phyloP scores from a whole-genome alignment of 2,113 vertebrate species.

The Porphyrio hochstetteri region DNA sequence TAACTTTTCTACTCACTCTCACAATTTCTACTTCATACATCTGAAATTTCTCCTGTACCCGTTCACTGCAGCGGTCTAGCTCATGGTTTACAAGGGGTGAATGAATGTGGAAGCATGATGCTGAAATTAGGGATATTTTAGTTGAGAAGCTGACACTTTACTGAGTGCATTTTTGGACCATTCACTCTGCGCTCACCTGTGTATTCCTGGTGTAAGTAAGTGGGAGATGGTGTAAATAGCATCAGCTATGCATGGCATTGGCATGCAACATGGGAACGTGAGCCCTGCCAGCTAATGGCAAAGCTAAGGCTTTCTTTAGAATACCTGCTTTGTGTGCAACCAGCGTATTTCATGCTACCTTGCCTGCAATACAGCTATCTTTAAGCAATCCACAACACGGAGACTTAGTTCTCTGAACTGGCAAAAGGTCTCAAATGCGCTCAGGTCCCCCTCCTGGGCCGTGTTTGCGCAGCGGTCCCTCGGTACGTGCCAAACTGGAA shows the following conservation, averaged over 20 bases:
- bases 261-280: not conserved
- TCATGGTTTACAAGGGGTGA: not conserved
- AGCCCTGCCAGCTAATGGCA: not conserved
- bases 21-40: not conserved
- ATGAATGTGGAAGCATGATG: not conserved
- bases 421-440: not conserved
- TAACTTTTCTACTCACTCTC: not conserved
- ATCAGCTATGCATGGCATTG: not conserved
- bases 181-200: not conserved
- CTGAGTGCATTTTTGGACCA: not conserved
- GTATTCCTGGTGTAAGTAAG: not conserved
- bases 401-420: not conserved
- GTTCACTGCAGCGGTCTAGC: not conserved
- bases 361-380: not conserved
- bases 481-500: not conserved
- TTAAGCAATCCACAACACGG: not conserved
- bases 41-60: not conserved
- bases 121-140: not conserved
- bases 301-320: not conserved
- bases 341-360: not conserved
- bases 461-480: constrained; percentile 28
- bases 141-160: not conserved
- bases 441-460: not conserved
- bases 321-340: not conserved
- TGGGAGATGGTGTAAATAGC: not conserved